Evolutionary conservation across 2,113 vertebrate genomes (phyloP), one percentile per base, ranked within the genome.

Genomic region (Myotis davidii): DNA sequence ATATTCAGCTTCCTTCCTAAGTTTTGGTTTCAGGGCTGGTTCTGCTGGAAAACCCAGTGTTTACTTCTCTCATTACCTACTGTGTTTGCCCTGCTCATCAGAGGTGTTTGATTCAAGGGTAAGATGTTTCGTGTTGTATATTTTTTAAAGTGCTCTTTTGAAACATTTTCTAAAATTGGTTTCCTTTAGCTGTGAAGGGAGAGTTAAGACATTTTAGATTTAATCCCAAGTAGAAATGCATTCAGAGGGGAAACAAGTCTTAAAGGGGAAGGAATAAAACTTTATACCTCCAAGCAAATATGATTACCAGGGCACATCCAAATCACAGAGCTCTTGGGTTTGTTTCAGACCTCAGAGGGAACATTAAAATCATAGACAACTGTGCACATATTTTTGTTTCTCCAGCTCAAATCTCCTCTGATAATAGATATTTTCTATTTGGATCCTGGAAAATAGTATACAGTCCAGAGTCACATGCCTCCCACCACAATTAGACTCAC

Each of bases 1-100:
- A 85, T 85, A 67, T 79, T 87, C 88, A 86, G 72, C 91, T 98
- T 97, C 96, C 97, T 98, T 97, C 93, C 96, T 87, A 90, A 96
- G 94, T 97, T 98, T 96, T 96, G 79, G 93, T 97, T 97, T 97
- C 95, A 65, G 77, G 61, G 86, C 70, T 72, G 37, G 59, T 92
- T 79, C 89, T 96, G 50, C 70, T 96, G 78, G 73, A 96, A 95
- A 94, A 39, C 16, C 48, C 45, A 45, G 21, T 96, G 76, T 97
- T 98, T 94, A 93, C 78, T 61, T 96, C 96, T 97, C 74, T 88
- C 54, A 14, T 97, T 97, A 87, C 93, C 78, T 86, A 73, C 59
- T 25, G 34, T 72, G 78, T 52, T 87, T 93, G 84, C 74, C 92
- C 70, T 23, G 18, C 61, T 11, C 23, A 64, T 90, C 90, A 86